A percentile compares a stretch with the other conserved stretches of the same genome.
Conservation (phyloP, 2,888 invertebrate genomes). For the Yponomeuta cagnagella region DNA sequence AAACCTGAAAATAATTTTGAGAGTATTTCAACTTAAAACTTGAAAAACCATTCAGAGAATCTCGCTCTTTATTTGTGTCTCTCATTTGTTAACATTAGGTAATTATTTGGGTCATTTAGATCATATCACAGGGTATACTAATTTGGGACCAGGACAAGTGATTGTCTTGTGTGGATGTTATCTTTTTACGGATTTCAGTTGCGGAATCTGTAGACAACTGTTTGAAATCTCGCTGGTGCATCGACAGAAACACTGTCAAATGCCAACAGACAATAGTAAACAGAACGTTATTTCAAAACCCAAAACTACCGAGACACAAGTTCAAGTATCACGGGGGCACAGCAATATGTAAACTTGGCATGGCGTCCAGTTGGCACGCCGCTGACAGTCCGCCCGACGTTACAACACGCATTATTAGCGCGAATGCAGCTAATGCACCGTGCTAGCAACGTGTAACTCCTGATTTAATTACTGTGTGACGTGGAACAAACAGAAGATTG, state of each 20-base stretch:
- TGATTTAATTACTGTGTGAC: constrained; percentile 34
- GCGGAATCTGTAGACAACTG: no score
- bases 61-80: no score
- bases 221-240: background rate
- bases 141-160: no score
- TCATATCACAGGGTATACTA: no score
- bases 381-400: constrained; percentile 28
- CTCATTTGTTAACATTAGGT: no score
- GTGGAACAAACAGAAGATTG: background rate
- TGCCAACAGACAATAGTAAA: background rate
- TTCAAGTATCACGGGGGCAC: constrained; percentile 30
- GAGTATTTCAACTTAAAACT: no score
- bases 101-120: no score
- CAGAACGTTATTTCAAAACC: background rate
- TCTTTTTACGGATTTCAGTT: no score
- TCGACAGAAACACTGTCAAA: background rate
- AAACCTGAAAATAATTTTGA: no score
- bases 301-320: constrained; percentile 14
- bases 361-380: constrained; percentile 39
- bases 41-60: no score
- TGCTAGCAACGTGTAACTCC: constrained; percentile 33
- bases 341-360: constrained; percentile 39
- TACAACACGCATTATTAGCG: constrained; percentile 34
- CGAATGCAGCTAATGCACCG: constrained; percentile 24
- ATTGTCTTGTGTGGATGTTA: no score